Evolutionary conservation across 1,140 invertebrate genomes (phyloP), one percentile per base, ranked within the genome.

Genomic region (Heliconius hermathena): DNA sequence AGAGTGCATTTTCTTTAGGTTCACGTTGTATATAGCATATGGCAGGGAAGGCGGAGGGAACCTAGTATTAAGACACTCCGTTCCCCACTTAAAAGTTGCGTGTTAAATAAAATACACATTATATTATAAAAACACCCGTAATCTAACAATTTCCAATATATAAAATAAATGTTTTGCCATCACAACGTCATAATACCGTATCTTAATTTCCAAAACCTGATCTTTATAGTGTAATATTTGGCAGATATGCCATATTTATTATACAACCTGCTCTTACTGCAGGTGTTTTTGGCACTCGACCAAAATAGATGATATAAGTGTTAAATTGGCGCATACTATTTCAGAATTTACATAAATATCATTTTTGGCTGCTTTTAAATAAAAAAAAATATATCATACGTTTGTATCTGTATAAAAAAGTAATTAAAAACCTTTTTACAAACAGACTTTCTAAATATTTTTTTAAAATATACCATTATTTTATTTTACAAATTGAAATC

Each of bases 261-360:
- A 80, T 80, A 80, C 79, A 77, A 80, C 79, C 78, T 80, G 79
- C 70, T 76, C 49, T 52, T 22, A 72, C 60, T 82, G 81, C 81
- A 82, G 81, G 81, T 82, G 78, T 74, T 77, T 54, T 80, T 82
- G 81, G 81, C 81, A n/a, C 22, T 16, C 36, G 6, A 52, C 81
- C 81, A 82, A 74, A 52, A 76, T 72, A 79, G 72, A 82, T 82
- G 73, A 80, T 82, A 79, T 71, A 73, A 76, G 71, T 76, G 74
- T 80, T 77, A 73, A 80, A 80, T 76, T 80, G 79, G 79, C 71
- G 79, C 74, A 74, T 77, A 77, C 73, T 80, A 80, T 80, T 80
- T 73, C 71, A 41, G 26, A 80, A 75, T 76, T 80, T 80, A 66
- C 75, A 73, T 73, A 38, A 80, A 80, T 73, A 80, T 74, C 2